These are phyloP conservation scores for Melopsittacus undulatus DNA, from an alignment of 2,797 vertebrate genomes.

Conservation along the genomic window DNA sequence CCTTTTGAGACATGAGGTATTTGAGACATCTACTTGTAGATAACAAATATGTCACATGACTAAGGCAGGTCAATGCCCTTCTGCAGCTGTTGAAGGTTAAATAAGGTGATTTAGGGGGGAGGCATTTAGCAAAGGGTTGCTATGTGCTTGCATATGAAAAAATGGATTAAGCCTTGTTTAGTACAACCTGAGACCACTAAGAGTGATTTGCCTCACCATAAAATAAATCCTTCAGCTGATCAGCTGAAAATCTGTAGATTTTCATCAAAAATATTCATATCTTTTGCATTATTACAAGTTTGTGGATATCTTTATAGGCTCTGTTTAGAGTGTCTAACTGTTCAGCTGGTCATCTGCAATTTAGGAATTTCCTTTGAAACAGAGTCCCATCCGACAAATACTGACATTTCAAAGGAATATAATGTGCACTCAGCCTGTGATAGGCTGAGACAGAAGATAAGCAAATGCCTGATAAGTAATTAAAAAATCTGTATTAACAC, in stretches of 20 bases:
- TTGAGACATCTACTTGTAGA: background rate
- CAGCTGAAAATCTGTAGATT: background rate
- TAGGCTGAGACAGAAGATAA: background rate
- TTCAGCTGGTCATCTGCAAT: accelerated
- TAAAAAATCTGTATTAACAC: background rate
- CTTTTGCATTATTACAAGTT: background rate
- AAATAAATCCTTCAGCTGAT: background rate
- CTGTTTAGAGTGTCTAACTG: background rate
- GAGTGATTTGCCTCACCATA: background rate
- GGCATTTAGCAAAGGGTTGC: background rate
- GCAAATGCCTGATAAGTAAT: background rate
- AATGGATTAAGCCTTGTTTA: background rate
- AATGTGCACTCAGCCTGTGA: background rate
- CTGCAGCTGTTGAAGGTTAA: background rate
- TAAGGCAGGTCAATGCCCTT: background rate
- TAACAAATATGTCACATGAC: background rate
- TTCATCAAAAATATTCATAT: background rate
- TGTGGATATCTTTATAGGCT: background rate
- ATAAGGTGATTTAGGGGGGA: background rate
- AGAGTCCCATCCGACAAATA: background rate
- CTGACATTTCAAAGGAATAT: background rate
- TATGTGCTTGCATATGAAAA: background rate
- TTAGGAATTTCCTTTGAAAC: background rate
- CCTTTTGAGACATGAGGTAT: accelerated
- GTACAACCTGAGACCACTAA: background rate